Evolutionary conservation across 2,888 invertebrate genomes (phyloP), one percentile per base, ranked within the genome.

Genomic region (Spatulosminthurus flaviceps): DNA sequence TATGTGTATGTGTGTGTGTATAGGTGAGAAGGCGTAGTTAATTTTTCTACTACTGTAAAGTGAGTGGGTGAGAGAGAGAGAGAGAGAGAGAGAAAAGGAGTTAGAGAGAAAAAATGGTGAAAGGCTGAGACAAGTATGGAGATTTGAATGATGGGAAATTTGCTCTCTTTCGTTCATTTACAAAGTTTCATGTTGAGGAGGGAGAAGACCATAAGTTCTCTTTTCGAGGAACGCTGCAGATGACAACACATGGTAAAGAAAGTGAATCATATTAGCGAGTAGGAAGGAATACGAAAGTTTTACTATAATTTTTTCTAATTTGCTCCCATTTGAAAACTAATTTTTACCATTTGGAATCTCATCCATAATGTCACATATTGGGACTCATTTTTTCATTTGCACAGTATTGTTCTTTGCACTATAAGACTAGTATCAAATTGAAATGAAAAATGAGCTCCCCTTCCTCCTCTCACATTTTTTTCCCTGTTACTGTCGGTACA

Each of bases 341-440:
- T 85, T 85, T 85, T 85, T 85, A 85, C 84, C 85, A 84, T 84
- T 85, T 84, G 82, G 83, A 85, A 84, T 83, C 85, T 83, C 84
- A 85, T 85, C 83, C 81, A 84, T 83, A 85, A 85, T 84, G 85
- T 84, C 82, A 83, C 85, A 85, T 83, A 82, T 85, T 85, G 85
- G 75, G 78, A 78, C 81, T 82, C 82, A 81, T 81, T 82, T 82
- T 83, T 81, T 82, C 79, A 82, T 82, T 80, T 81, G 72, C 79
- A 79, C 75, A 72, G 78, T 77, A 70, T 79, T 77, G 78, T 51
- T 81, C 78, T 77, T 70, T 69, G 28, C 67, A 77, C 69, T 67
- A 34, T 51, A 51, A 51, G 77, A 77, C 78, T 81, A 72, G 82
- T 81, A 84, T 84, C 83, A 81, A 83, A 83, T 79, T 83, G 80